Conservation (phyloP, 2,888 invertebrate species). For the Rhopalosiphum nymphaeae region DNA sequence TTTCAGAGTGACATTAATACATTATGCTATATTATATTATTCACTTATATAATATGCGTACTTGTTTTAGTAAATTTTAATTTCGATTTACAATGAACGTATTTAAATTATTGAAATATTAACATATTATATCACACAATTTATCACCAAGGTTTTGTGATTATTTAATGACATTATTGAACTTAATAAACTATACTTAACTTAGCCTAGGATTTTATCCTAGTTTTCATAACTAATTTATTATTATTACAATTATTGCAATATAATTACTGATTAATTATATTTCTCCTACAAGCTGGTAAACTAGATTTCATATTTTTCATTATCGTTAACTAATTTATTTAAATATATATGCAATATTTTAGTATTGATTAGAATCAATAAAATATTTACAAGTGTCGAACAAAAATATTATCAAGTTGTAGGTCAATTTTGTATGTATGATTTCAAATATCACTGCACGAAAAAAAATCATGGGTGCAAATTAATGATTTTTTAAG, state of each 20-base stretch:
- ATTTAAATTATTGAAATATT: neutral
- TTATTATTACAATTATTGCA: neutral
- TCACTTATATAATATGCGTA: neutral
- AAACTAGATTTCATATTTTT: neutral
- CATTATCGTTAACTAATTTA: neutral
- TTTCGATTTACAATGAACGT: neutral
- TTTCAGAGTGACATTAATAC: neutral
- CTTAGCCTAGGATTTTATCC: neutral
- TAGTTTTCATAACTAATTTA: neutral
- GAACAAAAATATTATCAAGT: neutral
- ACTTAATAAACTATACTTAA: neutral
- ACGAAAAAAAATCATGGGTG: neutral
- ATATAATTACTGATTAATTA: neutral
- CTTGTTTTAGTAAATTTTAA: neutral
- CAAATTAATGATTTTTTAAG: neutral
- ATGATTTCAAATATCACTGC: neutral
- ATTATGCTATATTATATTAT: neutral
- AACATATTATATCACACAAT: neutral
- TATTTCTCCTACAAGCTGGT: neutral
- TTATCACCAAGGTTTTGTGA: neutral
- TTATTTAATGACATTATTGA: neutral
- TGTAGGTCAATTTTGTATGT: neutral
- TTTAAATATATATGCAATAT: neutral
- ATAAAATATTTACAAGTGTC: neutral
- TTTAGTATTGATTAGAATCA: neutral